Base-by-base conservation (phyloP, 2,888 invertebrate genomes). In the Thymelicus acteon region DNA sequence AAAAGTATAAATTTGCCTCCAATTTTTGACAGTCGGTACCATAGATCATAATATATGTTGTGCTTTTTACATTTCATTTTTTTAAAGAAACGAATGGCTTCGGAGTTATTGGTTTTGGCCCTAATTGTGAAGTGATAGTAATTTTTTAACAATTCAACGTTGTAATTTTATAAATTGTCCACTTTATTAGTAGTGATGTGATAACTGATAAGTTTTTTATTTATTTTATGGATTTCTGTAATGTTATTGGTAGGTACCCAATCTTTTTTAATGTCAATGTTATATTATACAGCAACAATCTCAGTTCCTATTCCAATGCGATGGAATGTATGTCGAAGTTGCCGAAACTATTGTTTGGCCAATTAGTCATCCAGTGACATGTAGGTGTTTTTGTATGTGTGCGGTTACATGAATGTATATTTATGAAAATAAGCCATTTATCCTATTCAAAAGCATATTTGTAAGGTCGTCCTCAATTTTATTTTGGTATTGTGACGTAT, bases 1-100 rank as follows among this genome's bases (percentile, higher is more conserved):
- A 73, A 76, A 75, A 75, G 73, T 72, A 66, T 72, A 73, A 72
- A 73, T 76, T 81, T 80, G 74, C 77, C 79, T 78, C 80, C 76
- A 78, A 76, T 75, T 77, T 74, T 73, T 76, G 80, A 76, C 77
- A 77, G 73, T 72, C 69, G 44, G 71, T 73, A 75, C 75, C 75
- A 73, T 64, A 72, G 72, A 75, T 75, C 74, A 72, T n/a, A n/a
- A n/a, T n/a, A n/a, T 66, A 19, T 19, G 0, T 69, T 31, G 71
- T 72, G 72, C 70, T 73, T 63, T 63, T 62, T 76, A 73, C 31
- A 71, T 74, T 68, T 2, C 0, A 8, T 44, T n/a, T 61, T 13
- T 66, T 66, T 48, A 15, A 57, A 62, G 61, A 19, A 57, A 15
- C 62, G 57, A 68, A 68, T 68, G 68, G 68, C 68, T 61, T 61